Conservation (phyloP, 1,140 invertebrate genomes). For the Eupristina koningsbergeri region DNA sequence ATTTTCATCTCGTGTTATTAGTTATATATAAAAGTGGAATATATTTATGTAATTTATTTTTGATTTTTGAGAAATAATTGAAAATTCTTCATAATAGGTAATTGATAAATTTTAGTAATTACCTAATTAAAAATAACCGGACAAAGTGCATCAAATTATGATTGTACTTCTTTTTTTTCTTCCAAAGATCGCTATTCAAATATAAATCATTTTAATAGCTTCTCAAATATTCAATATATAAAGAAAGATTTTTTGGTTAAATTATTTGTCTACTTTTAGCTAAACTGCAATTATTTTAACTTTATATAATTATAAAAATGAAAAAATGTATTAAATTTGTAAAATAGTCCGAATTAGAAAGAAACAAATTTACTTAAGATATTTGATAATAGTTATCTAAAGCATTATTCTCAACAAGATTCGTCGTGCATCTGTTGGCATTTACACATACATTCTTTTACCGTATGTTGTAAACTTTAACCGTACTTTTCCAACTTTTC, state of each 20-base stretch:
- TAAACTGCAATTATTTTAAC: background rate
- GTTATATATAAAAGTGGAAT: too few species aligned
- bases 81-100: background rate
- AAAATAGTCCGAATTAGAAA: background rate
- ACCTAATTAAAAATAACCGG: background rate
- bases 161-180: background rate
- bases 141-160: background rate
- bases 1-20: background rate
- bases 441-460: background rate
- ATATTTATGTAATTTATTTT: too few species aligned
- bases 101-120: background rate
- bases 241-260: background rate
- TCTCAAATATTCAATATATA: background rate
- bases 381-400: background rate
- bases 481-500: background rate
- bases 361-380: background rate
- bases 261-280: background rate
- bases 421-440: background rate
- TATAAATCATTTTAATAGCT: background rate
- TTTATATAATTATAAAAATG: background rate
- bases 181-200: background rate
- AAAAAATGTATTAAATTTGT: background rate
- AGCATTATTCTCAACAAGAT: too few species aligned
- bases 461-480: background rate
- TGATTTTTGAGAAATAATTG: too few species aligned